Evolutionary conservation across 2,888 invertebrate genomes (phyloP), one percentile per base, ranked within the genome.

Genomic region (Andrena haemorrhoa): DNA sequence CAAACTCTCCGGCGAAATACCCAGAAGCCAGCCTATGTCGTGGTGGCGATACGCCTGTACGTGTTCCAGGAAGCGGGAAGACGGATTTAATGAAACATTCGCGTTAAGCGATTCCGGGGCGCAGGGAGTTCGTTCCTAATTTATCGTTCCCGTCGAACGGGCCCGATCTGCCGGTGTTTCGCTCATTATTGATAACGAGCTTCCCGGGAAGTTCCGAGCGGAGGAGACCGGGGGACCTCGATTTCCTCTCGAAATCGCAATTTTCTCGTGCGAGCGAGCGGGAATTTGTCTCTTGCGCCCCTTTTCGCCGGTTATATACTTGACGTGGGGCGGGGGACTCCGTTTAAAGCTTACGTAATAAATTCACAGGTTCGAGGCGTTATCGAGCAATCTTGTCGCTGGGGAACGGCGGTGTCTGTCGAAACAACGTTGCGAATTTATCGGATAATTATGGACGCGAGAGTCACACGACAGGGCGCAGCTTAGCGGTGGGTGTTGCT

Each of bases 191-290:
- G 64, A 75, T 75, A 63, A 61, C 41, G 69, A 60, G 58, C 56
- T 64, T 63, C 41, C 23, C 65, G 63, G 58, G 61, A 63, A 56
- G 31, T 41, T 35, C 26, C 47, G 33, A 31, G 23, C 51, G 72
- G 20, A 0, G 56, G 29, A 2, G 26, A 6, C 10, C 10, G 41
- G 33, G 61, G 26, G 51, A 64, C 68, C 75, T 10, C 23, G 56
- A 64, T 47, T 41, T 33, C 63, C 69, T 35, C 69, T 58, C 20
- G 79, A 75, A 75, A 75, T 79, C 75, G 69, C 58, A 70, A 79
- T 75, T 75, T 65, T 64, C 60, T 31, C 60, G 49, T 20, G 41
- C 56, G 75, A 35, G 26, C 58, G 69, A 60, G 60, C 60, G 60
- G 26, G 53, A 64, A 64, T 72, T 72, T 64, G 51, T 72, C 72